Conservation (phyloP, 1,140 invertebrate genomes). For the Drosophila virilis region DNA sequence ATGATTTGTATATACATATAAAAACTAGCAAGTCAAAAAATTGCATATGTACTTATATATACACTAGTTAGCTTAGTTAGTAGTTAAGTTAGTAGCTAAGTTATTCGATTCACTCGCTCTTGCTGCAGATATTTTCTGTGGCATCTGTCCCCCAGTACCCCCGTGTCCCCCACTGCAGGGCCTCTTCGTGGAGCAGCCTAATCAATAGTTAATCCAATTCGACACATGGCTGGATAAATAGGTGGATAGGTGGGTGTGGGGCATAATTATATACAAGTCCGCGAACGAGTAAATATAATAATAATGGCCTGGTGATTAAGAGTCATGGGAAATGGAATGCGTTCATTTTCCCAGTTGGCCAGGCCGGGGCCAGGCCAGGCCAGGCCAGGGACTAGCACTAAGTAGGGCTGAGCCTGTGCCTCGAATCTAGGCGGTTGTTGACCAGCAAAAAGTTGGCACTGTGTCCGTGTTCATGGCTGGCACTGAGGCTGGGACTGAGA, state of each 20-base stretch:
- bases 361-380: not conserved
- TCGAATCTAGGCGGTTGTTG: conserved; percentile 29
- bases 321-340: conserved; percentile 80
- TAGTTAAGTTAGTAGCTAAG: not conserved
- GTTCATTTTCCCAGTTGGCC: conserved; percentile 74
- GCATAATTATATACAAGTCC: conserved; percentile 67
- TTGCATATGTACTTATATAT: no score
- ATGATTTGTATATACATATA: no score
- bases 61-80: not conserved
- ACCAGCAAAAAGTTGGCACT: conserved; percentile 43
- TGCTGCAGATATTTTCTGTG: not conserved
- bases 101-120: not conserved
- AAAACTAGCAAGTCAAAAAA: no score
- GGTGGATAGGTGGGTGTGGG: conserved; percentile 55
- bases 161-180: not conserved
- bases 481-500: not conserved
- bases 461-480: not conserved
- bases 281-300: conserved; percentile 72
- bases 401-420: conserved; percentile 21
- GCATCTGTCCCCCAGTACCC: no score
- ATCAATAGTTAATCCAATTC: conserved; percentile 74
- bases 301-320: conserved; percentile 79
- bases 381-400: not conserved
- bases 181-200: conserved; percentile 6
- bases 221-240: conserved; percentile 55